A percentile compares a stretch with the other conserved stretches of the same genome.
Conservation (phyloP, 1,140 invertebrate species). For the Temnothorax longispinosus region DNA sequence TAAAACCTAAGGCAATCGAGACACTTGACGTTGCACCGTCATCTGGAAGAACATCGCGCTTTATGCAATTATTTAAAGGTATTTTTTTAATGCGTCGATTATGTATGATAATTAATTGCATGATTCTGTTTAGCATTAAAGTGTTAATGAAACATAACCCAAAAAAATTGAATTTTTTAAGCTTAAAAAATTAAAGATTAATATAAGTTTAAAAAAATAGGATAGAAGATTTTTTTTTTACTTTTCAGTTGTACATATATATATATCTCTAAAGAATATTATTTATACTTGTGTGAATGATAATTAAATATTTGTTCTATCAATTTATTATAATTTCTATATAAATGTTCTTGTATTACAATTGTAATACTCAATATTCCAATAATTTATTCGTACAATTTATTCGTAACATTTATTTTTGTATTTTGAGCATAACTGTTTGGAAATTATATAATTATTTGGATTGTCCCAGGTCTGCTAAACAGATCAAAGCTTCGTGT, state of each 20-base stretch:
- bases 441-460: neutral
- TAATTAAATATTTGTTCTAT: neutral
- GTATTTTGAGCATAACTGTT: neutral
- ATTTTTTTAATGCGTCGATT: neutral
- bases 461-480: neutral
- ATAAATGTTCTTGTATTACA: neutral
- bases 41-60: neutral
- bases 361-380: neutral
- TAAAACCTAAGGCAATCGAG: neutral
- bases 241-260: neutral
- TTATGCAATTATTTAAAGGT: neutral
- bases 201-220: neutral
- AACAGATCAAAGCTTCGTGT: neutral
- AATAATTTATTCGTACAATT: neutral
- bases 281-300: neutral
- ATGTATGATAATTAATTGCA: neutral
- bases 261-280: neutral
- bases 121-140: neutral
- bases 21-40: conserved; percentile 4
- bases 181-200: neutral
- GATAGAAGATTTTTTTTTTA: neutral
- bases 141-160: neutral
- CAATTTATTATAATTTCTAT: neutral
- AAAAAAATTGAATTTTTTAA: neutral
- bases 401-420: too few relatives aligned